Conservation (phyloP, 2,797 vertebrate genomes). For the Gallinago solitaria region DNA sequence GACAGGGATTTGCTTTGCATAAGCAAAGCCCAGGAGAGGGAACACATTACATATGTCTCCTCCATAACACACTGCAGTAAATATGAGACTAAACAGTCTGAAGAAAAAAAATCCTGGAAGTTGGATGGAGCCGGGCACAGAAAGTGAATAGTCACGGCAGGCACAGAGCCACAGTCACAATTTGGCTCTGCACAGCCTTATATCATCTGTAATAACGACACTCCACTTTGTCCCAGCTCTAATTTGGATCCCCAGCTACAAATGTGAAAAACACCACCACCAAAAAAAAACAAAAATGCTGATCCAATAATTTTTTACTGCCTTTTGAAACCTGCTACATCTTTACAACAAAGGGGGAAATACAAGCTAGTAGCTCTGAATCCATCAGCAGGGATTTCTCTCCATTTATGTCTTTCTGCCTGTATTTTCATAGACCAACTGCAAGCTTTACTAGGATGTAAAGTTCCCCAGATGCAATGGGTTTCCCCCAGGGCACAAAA, state of each 20-base stretch:
- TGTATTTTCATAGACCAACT: neutral
- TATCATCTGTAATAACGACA: neutral
- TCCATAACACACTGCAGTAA: neutral
- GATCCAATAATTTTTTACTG: neutral
- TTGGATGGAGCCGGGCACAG: rapidly evolving
- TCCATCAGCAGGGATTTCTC: neutral
- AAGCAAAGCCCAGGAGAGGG: conserved; percentile 47
- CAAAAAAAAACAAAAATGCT: neutral
- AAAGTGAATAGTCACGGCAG: neutral
- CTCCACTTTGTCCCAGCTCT: neutral
- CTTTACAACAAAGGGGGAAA: neutral
- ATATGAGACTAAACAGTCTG: conserved; percentile 11
- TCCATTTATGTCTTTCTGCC: neutral
- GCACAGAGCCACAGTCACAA: neutral
- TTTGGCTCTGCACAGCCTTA: neutral
- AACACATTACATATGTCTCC: conserved; percentile 25
- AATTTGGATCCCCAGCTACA: neutral
- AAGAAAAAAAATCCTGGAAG: conserved; percentile 24
- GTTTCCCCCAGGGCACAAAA: neutral
- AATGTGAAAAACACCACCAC: neutral
- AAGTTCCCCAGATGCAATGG: neutral
- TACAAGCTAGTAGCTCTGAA: neutral
- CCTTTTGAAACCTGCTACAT: neutral
- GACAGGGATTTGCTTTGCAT: neutral
- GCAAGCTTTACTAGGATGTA: neutral